Evolutionary conservation across 2,797 vertebrate species (phyloP).

Genomic region (Chlorospingus flavigularis): DNA sequence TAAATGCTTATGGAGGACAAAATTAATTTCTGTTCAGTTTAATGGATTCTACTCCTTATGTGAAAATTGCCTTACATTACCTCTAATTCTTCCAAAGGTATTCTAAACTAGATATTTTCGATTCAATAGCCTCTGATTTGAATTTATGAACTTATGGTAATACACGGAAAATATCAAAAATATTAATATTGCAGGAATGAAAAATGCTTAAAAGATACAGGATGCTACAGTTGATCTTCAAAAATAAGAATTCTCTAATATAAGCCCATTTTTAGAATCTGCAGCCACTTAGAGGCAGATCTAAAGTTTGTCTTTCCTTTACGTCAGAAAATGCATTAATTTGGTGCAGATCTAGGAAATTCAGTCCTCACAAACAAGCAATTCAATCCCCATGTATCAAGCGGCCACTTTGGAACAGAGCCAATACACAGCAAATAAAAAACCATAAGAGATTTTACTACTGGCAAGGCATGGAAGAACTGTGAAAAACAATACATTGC

Average conservation of each 20-base stretch:
- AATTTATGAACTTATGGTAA: background rate
- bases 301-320: background rate
- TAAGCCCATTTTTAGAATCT: background rate
- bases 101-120: background rate
- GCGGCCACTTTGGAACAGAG: background rate
- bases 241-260: background rate
- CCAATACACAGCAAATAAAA: background rate
- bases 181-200: background rate
- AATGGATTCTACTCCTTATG: background rate
- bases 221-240: background rate
- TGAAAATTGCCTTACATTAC: background rate
- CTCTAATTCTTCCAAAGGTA: background rate
- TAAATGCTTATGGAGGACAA: background rate
- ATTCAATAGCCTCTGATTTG: background rate
- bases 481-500: background rate
- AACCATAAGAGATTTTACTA: background rate
- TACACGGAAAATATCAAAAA: background rate
- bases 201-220: background rate
- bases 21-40: background rate
- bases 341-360: background rate
- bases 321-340: background rate
- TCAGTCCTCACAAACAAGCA: background rate
- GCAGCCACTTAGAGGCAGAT: background rate
- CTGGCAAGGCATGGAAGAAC: background rate
- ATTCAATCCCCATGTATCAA: background rate